Conservation (phyloP, 2,888 invertebrate genomes). For the Microctonus hyperodae region DNA sequence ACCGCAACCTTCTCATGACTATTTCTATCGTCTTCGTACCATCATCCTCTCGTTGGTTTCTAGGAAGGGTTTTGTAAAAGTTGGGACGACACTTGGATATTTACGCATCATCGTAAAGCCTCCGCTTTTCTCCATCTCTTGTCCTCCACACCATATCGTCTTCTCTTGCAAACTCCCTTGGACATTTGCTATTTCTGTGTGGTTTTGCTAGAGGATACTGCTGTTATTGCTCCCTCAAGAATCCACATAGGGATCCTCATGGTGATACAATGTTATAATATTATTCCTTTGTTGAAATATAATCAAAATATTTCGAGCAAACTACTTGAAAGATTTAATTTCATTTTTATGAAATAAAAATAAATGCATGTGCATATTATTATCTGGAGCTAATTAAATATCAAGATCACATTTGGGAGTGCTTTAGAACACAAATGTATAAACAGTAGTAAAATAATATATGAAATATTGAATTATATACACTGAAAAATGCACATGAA, state of each 20-base stretch:
- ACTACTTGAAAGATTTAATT: neutral
- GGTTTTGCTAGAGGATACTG: constrained; percentile 25
- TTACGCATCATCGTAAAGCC: constrained; percentile 58
- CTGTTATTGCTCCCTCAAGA: constrained; percentile 35
- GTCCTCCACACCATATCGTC: constrained; percentile 38
- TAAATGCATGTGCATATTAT: neutral
- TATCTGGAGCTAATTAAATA: no score
- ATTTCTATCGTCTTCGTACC: constrained; percentile 38
- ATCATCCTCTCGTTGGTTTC: constrained; percentile 38
- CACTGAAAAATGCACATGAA: constrained; percentile 7
- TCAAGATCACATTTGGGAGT: no score
- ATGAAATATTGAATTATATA: constrained; percentile 27
- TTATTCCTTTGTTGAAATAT: constrained; percentile 29
- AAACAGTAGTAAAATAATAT: neutral
- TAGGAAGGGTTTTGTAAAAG: constrained; percentile 55
- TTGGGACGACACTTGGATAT: constrained; percentile 56
- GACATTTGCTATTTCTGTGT: constrained; percentile 26
- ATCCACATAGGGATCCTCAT: constrained; percentile 19
- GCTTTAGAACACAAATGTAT: no score
- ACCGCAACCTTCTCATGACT: constrained; percentile 34
- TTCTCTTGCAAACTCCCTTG: constrained; percentile 29
- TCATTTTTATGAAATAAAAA: neutral
- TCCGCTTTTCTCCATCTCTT: constrained; percentile 9
- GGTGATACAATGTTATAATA: constrained; percentile 31
- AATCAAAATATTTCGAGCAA: constrained; percentile 37